A percentile compares a stretch with the other conserved stretches of the same genome.
These are phyloP conservation scores for Lissocephala sabroskyi DNA, from an alignment of 2,888 invertebrate species.

Conservation along the genomic window DNA sequence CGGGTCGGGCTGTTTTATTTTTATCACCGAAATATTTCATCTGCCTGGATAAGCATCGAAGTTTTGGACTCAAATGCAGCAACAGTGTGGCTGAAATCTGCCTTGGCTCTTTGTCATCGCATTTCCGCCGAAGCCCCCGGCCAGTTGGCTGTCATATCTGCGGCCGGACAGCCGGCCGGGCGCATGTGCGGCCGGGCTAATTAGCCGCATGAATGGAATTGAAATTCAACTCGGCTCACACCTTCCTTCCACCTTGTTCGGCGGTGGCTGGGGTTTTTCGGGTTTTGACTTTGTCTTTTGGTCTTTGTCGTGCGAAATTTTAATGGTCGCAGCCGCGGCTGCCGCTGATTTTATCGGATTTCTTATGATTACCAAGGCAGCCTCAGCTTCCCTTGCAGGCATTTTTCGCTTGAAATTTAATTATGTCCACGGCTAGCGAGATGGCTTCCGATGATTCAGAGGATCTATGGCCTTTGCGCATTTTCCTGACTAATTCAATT, in stretches of 20 bases:
- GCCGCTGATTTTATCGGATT: constrained; percentile 41
- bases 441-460: no score
- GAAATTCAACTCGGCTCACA: constrained; percentile 63
- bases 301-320: constrained; percentile 57
- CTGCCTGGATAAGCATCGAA: constrained; percentile 59
- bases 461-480: no score
- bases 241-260: no score
- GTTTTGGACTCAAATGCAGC: constrained; percentile 26
- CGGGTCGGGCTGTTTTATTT: no score
- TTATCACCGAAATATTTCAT: constrained; percentile 68
- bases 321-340: constrained; percentile 49
- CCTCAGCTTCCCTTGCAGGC: constrained; percentile 21
- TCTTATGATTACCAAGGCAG: constrained; percentile 48
- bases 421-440: no score
- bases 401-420: constrained; percentile 44
- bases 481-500: no score
- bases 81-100: constrained; percentile 36
- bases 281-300: constrained; percentile 16
- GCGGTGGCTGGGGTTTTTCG: no score
- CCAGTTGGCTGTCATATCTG: constrained; percentile 37
- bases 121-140: constrained; percentile 59
- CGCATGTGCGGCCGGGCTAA: constrained; percentile 70
- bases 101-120: constrained; percentile 53
- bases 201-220: constrained; percentile 71
- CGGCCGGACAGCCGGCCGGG: constrained; percentile 25